A percentile compares a stretch with the other conserved stretches of the same genome.
Evolutionary conservation across 2,113 vertebrate genomes (phyloP).

Genomic region (Odocoileus virginianus): DNA sequence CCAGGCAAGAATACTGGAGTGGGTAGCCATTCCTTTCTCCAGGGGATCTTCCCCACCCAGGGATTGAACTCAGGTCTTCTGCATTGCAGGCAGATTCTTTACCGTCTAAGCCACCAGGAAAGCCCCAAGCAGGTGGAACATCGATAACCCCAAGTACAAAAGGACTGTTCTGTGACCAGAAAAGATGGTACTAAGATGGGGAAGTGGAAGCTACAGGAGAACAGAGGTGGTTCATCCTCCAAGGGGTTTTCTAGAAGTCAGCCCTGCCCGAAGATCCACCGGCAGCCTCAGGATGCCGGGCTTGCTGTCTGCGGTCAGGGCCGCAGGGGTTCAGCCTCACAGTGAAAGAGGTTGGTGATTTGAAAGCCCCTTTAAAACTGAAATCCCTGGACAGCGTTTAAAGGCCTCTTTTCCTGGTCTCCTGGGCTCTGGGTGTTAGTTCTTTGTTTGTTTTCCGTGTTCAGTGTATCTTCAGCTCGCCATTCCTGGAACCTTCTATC

Average conservation of each 20-base stretch:
- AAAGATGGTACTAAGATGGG: background rate
- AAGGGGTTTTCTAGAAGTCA: too few relatives aligned
- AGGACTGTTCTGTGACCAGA: background rate
- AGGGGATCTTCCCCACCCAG: background rate
- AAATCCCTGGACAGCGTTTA: background rate
- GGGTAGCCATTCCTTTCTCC: background rate
- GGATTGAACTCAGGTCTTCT: background rate
- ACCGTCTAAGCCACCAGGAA: background rate
- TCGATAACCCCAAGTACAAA: background rate
- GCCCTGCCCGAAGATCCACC: too few relatives aligned
- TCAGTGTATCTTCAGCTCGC: background rate
- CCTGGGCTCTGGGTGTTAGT: background rate
- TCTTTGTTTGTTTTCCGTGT: fast-evolving
- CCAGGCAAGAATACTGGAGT: background rate
- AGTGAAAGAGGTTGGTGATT: background rate
- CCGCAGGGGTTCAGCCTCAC: background rate
- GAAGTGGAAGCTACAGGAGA: background rate
- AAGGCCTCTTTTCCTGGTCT: background rate
- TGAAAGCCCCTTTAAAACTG: background rate
- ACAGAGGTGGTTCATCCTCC: background rate
- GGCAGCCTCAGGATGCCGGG: fast-evolving
- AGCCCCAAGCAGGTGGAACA: background rate
- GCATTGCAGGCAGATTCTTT: background rate
- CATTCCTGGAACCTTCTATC: background rate
- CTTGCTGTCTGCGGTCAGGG: background rate